A percentile compares a stretch with the other conserved stretches of the same genome.
phyloP scores from a whole-genome alignment of 2,888 invertebrate genomes.

The Oligia strigilis region DNA sequence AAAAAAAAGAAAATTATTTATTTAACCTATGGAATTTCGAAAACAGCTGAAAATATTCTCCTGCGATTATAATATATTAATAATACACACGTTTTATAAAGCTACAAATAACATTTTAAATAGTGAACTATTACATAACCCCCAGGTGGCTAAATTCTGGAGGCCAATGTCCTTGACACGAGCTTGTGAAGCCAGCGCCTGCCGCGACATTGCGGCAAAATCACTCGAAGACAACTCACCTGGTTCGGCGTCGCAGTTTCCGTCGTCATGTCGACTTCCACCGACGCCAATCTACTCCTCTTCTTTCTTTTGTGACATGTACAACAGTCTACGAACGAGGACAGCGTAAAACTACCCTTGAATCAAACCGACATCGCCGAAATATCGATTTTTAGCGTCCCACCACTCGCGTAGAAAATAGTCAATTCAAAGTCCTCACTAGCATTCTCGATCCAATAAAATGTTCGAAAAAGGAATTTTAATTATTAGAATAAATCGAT shows the following conservation, averaged over 20 bases:
- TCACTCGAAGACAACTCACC: slow-evolving; percentile 74
- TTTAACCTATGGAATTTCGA: neutral
- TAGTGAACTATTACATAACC: slow-evolving; percentile 72
- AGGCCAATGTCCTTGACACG: slow-evolving; percentile 80
- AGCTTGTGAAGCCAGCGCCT: slow-evolving; percentile 69
- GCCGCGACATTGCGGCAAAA: slow-evolving; percentile 76
- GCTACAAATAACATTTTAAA: slow-evolving; percentile 18
- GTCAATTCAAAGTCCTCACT: slow-evolving; percentile 75
- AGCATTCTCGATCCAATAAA: slow-evolving; percentile 72
- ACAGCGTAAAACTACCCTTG: slow-evolving; percentile 77
- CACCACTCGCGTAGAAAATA: slow-evolving; percentile 69
- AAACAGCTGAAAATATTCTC: slow-evolving; percentile 7
- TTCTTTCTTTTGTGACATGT: slow-evolving; percentile 86
- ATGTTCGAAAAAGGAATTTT: slow-evolving; percentile 55
- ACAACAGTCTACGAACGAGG: slow-evolving; percentile 82
- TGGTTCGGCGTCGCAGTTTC: slow-evolving; percentile 89
- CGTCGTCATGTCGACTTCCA: slow-evolving; percentile 87
- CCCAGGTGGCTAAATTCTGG: slow-evolving; percentile 70
- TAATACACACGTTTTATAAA: neutral
- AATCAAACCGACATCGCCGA: slow-evolving; percentile 73
- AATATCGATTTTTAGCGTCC: slow-evolving; percentile 83
- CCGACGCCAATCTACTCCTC: slow-evolving; percentile 83
- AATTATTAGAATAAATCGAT: slow-evolving; percentile 60
- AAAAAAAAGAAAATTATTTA: neutral
- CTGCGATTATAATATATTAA: neutral